Evolutionary conservation across 1,140 invertebrate species (phyloP), one percentile per base, ranked within the genome.

Genomic region (Colletes gigas): DNA sequence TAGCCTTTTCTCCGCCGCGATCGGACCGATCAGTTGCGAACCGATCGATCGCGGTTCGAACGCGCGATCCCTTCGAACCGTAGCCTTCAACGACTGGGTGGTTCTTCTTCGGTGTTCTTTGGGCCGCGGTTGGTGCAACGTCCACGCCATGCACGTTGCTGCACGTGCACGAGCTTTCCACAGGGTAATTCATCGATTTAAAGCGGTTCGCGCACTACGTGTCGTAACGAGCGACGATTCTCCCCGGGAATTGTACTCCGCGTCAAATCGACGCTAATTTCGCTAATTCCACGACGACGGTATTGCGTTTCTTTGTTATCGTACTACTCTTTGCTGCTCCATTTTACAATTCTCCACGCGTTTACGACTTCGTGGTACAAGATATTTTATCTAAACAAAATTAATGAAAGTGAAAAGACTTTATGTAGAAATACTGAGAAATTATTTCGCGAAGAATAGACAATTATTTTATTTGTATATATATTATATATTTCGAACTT

Each of bases 171-270:
- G 8, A 57, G 41, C 30, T 63, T 65, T 54, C 41, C 52, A 19
- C 41, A 65, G 77, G 69, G 77, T 72, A 79, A 79, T 73, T 79
- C 52, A 73, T 79, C 77, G 77, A 79, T 59, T 57, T 73, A 44
- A 77, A 55, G 15, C 17, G 63, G 41, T 54, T 65, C 74, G 74
- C 68, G 54, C 17, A 52, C n/a, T 14, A 15, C 17, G 55, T 70
- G 50, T 66, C 50, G 55, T 7, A 55, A 75, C 62, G 8, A 54
- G 44, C 44, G 52, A 47, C 55, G 54, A 77, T 77, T 60, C 65
- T 50, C 5, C 12, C 19, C 21, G 54, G n/a, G 55, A 75, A 75
- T 77, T 59, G 54, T 69, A 47, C 41, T 59, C 47, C 65, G 50
- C 54, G 54, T 69, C 55, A 44, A n/a, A 44, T 4, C 7, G 3